Conservation (phyloP, 2,888 invertebrate species). For the Podabrus alpinus region DNA sequence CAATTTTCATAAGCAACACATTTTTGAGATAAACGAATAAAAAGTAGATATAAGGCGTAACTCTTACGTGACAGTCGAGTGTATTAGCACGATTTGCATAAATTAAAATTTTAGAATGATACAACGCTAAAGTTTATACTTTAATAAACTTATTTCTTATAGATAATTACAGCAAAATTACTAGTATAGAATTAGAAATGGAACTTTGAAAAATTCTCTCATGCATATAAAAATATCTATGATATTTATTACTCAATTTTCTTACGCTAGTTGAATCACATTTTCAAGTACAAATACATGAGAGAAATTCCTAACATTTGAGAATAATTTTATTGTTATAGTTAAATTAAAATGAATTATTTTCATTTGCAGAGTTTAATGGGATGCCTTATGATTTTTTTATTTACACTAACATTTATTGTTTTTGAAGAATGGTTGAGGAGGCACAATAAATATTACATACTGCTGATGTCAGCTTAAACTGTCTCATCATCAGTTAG, state of each 20-base stretch:
- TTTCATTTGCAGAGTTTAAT: conserved; percentile 22
- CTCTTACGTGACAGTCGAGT: conserved; percentile 35
- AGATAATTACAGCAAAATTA: conserved; percentile 34
- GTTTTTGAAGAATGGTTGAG: conserved; percentile 46
- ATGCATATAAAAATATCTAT: conserved; percentile 55
- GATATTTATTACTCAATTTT: conserved; percentile 51
- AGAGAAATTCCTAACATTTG: conserved; percentile 41
- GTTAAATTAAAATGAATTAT: conserved; percentile 27
- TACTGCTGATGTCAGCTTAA: conserved; percentile 34
- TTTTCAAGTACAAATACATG: conserved; percentile 53
- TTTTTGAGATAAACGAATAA: conserved; percentile 36
- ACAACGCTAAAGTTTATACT: background rate
- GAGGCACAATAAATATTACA: conserved; percentile 54
- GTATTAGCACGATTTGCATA: conserved; percentile 20
- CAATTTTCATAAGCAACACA: conserved; percentile 42
- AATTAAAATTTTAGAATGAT: conserved; percentile 1
- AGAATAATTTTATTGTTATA: conserved; percentile 38
- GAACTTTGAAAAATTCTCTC: conserved; percentile 40
- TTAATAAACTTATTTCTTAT: background rate
- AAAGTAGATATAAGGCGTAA: conserved; percentile 42
- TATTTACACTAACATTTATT: conserved; percentile 33
- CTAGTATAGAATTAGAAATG: conserved; percentile 34
- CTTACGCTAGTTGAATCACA: conserved; percentile 55
- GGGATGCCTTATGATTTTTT: conserved; percentile 19
- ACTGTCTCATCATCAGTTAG: conserved; percentile 37